phyloP scores from a whole-genome alignment of 2,888 invertebrate species.

The Ormyrus nitidulus region DNA sequence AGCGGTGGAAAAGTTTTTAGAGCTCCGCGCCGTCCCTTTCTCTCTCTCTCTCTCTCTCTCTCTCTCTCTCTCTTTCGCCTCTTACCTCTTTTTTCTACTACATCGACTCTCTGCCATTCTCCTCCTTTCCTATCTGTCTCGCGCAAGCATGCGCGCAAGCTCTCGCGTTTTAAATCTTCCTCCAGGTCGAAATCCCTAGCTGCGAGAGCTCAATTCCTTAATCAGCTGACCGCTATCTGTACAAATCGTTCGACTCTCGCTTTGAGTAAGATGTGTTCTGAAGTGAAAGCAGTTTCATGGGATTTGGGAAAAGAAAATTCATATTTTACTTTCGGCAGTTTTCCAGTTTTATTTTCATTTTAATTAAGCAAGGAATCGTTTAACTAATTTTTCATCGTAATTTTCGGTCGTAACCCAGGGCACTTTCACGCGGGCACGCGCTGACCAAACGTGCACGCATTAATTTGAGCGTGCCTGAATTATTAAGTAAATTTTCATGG shows the following conservation, averaged over 20 bases:
- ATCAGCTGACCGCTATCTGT: conserved; percentile 39
- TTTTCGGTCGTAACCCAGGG: too few relatives aligned
- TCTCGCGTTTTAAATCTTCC: conserved; percentile 38
- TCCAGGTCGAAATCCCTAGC: conserved; percentile 23
- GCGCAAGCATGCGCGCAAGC: conserved; percentile 23
- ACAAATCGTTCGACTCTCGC: conserved; percentile 33
- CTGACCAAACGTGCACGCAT: conserved; percentile 23
- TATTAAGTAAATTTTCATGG: conserved; percentile 55
- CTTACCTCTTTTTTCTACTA: conserved; percentile 27
- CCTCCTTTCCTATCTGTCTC: conserved; percentile 37
- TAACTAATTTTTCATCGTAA: background rate
- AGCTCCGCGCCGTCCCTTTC: conserved; percentile 38
- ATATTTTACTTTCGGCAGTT: too few relatives aligned
- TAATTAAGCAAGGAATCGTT: background rate
- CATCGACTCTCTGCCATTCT: conserved; percentile 16
- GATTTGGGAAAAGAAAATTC: background rate
- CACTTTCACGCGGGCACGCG: background rate
- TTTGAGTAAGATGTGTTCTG: conserved; percentile 20
- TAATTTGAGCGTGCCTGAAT: conserved; percentile 48
- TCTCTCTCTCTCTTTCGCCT: conserved; percentile 8
- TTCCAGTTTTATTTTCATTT: too few relatives aligned
- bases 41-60: conserved; percentile 32
- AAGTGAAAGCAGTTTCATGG: background rate
- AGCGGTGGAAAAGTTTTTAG: conserved; percentile 56
- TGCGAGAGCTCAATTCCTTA: conserved; percentile 34